Base-by-base conservation (phyloP, 2,888 invertebrate species). In the Caenorhabditis sp. region DNA sequence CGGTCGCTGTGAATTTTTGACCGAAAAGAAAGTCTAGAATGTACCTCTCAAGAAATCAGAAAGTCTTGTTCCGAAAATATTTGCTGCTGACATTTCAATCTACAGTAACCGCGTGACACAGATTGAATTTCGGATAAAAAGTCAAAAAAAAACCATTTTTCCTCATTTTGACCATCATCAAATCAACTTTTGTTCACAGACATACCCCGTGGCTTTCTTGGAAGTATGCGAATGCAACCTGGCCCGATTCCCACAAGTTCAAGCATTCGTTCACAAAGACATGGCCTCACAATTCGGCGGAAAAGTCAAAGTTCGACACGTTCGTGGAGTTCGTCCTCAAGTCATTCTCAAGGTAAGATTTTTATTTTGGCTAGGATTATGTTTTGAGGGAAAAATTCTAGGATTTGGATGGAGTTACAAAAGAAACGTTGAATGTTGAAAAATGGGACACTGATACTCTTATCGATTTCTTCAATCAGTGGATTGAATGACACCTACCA, bases 361-460 rank as follows among this genome's bases (percentile, higher is more conserved):
- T 61, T 6, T 31, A 6, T 31, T 31, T 31, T n/a, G n/a, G n/a
- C n/a, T n/a, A n/a, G n/a, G n/a, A n/a, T n/a, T n/a, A n/a, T n/a
- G n/a, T n/a, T n/a, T n/a, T n/a, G n/a, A n/a, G n/a, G n/a, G n/a
- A n/a, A n/a, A n/a, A n/a, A 43, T 58, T 66, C 63, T 43, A 75
- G 63, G 94, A 96, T 87, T 92, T 92, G 73, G 74, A 73, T 64
- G 83, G 85, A 23, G 69, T 72, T 24, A 69, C 82, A 4, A 78
- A 82, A 51, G 83, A 84, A 75, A 88, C 93, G 24, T 91, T 97
- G 31, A 96, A 95, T 62, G 96, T 99, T 87, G 95, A 95, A 84
- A 96, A 96, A 88, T 97, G 97, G 97, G 94, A 97, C 89, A 97
- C 97, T 0, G 97, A 99, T 89, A 94, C 96, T 0, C 93, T 99